These are phyloP conservation scores for Caenorhabditis brenneri DNA, from an alignment of 1,140 invertebrate genomes.

Conservation along the genomic window DNA sequence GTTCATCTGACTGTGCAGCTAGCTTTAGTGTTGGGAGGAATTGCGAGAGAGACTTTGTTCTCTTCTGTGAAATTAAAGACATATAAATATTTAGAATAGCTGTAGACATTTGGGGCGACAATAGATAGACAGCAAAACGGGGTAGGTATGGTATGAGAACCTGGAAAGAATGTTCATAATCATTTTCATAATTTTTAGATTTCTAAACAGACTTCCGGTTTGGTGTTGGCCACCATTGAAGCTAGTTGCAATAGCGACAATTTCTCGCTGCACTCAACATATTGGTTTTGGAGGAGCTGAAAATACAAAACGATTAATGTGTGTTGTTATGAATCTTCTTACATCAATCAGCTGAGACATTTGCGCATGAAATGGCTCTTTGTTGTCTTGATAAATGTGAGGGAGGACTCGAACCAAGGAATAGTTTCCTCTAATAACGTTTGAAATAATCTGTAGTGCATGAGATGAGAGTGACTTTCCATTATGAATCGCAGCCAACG, in stretches of 20 bases:
- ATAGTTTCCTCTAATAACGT: slow-evolving; percentile 78
- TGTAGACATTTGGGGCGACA: slow-evolving; percentile 74
- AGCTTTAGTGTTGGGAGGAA: slow-evolving; percentile 20
- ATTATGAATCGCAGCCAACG: slow-evolving; percentile 88
- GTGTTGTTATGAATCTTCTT: no score
- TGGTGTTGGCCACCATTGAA: slow-evolving; percentile 80
- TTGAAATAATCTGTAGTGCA: slow-evolving; percentile 84
- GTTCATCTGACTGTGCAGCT: background rate
- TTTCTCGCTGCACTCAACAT: slow-evolving; percentile 77
- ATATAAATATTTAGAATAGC: slow-evolving; percentile 81
- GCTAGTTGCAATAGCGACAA: slow-evolving; percentile 82
- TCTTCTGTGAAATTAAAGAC: slow-evolving; percentile 76
- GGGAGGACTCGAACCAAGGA: slow-evolving; percentile 83
- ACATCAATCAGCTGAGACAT: slow-evolving; percentile 82
- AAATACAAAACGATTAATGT: background rate
- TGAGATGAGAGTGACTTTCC: slow-evolving; percentile 83
- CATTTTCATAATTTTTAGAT: slow-evolving; percentile 4
- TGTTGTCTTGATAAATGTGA: slow-evolving; percentile 85
- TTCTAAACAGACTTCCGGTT: slow-evolving; percentile 77
- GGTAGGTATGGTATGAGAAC: slow-evolving; percentile 80
- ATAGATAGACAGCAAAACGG: slow-evolving; percentile 80
- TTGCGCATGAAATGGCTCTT: slow-evolving; percentile 83
- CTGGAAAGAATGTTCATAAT: slow-evolving; percentile 71
- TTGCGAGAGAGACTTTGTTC: slow-evolving; percentile 1
- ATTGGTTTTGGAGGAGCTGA: slow-evolving; percentile 77